These are phyloP conservation scores for Netelia inedita DNA, from an alignment of 2,888 invertebrate species.

Conservation along the genomic window DNA sequence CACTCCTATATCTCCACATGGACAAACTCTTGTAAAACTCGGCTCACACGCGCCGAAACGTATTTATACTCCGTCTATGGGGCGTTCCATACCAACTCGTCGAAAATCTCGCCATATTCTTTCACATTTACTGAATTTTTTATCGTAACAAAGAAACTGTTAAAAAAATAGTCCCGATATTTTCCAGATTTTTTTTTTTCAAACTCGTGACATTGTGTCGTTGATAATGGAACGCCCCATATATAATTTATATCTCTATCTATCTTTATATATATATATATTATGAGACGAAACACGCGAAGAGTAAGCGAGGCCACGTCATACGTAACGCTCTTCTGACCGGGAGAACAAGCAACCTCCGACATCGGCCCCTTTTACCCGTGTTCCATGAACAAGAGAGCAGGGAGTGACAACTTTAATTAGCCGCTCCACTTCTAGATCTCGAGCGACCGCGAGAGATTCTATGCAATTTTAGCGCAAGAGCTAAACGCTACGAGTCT, in stretches of 20 bases:
- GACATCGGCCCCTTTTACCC: slow-evolving; percentile 51
- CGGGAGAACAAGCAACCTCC: slow-evolving; percentile 33
- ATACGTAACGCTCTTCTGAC: slow-evolving; percentile 46
- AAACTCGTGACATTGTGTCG: too few relatives aligned
- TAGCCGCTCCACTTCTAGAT: slow-evolving; percentile 75
- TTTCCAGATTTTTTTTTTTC: too few relatives aligned
- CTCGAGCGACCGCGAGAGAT: slow-evolving; percentile 62
- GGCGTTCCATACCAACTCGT: too few relatives aligned
- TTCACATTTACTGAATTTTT: background rate
- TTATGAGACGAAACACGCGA: slow-evolving; percentile 29
- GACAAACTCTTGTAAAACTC: background rate
- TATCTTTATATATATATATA: background rate
- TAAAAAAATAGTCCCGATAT: too few relatives aligned
- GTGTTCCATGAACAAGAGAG: slow-evolving; percentile 59
- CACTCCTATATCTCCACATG: slow-evolving; percentile 31
- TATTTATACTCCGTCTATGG: too few relatives aligned
- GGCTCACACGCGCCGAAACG: too few relatives aligned
- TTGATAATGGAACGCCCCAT: too few relatives aligned
- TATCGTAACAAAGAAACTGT: too few relatives aligned
- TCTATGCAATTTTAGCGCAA: slow-evolving; percentile 54
- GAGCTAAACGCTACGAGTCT: slow-evolving; percentile 35
- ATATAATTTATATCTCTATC: too few relatives aligned
- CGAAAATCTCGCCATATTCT: too few relatives aligned
- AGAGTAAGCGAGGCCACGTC: slow-evolving; percentile 41
- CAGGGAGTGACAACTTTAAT: slow-evolving; percentile 74